A percentile compares a stretch with the other conserved stretches of the same genome.
Evolutionary conservation across 2,888 invertebrate species (phyloP).

Genomic region (Folsomia manolachei): DNA sequence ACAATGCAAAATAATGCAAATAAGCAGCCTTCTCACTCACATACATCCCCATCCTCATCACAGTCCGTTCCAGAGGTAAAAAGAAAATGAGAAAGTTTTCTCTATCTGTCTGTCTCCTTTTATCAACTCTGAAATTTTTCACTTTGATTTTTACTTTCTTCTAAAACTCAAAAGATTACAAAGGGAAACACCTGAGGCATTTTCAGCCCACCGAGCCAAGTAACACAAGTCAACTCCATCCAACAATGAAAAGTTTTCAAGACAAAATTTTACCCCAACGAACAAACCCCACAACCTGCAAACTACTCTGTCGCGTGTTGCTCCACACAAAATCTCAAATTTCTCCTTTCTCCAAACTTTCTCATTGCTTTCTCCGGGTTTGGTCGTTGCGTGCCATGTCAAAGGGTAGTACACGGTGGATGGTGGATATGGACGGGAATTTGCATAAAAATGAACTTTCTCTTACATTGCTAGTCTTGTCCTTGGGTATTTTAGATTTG

Average conservation of each 20-base stretch:
- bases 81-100: constrained; percentile 1
- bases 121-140: not conserved
- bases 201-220: not conserved
- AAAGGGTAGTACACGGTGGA: not conserved
- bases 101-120: not conserved
- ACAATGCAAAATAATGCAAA: not conserved
- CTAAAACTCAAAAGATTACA: not conserved
- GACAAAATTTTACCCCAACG: not conserved
- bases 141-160: constrained; percentile 7
- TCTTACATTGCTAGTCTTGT: not conserved
- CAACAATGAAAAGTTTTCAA: not conserved
- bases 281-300: not conserved
- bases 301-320: not conserved
- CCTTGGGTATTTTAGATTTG: not conserved
- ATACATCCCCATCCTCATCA: not conserved
- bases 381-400: not conserved
- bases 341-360: not conserved
- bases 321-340: too few species aligned
- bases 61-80: too few species aligned
- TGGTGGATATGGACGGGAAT: not conserved
- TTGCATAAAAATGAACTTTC: not conserved
- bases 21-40: not conserved
- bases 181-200: not conserved
- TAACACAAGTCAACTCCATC: not conserved
- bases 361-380: too few species aligned